Evolutionary conservation across 2,797 vertebrate species (phyloP).

Genomic region (Lepus oiostolus): DNA sequence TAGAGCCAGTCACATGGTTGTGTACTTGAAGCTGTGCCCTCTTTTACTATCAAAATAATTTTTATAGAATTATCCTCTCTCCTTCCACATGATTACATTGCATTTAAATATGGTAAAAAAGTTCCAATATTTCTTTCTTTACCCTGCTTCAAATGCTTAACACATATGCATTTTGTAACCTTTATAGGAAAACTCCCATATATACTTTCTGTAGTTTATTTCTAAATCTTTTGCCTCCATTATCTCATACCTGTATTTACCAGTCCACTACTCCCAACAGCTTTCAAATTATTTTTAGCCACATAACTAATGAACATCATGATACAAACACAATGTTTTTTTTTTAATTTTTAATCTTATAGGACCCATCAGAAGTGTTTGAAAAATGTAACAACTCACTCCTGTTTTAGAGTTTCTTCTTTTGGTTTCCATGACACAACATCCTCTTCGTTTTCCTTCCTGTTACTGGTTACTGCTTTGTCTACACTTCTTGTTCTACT

Average conservation of each 20-base stretch:
- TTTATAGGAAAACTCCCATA: background rate
- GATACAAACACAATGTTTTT: background rate
- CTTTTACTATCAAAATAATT: background rate
- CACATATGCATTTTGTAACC: background rate
- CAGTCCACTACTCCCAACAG: background rate
- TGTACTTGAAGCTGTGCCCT: background rate
- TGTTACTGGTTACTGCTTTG: background rate
- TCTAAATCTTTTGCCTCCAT: background rate
- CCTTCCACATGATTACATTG: background rate
- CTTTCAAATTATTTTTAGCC: background rate
- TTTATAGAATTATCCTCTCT: background rate
- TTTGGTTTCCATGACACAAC: background rate
- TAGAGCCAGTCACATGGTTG: background rate
- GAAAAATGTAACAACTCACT: background rate
- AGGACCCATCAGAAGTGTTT: background rate
- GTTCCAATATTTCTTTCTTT: background rate
- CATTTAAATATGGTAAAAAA: background rate
- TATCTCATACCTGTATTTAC: background rate
- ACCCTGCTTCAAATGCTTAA: background rate
- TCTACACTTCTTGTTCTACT: background rate
- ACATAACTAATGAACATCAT: background rate
- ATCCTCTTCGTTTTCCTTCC: background rate
- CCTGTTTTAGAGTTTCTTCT: background rate
- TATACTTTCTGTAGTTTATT: background rate
- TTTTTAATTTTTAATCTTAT: background rate